Percentiles rank a stretch among this genome's conserved stretches.
These are phyloP conservation scores for Vimba vimba DNA, from an alignment of 2,113 vertebrate species.

Conservation along the genomic window DNA sequence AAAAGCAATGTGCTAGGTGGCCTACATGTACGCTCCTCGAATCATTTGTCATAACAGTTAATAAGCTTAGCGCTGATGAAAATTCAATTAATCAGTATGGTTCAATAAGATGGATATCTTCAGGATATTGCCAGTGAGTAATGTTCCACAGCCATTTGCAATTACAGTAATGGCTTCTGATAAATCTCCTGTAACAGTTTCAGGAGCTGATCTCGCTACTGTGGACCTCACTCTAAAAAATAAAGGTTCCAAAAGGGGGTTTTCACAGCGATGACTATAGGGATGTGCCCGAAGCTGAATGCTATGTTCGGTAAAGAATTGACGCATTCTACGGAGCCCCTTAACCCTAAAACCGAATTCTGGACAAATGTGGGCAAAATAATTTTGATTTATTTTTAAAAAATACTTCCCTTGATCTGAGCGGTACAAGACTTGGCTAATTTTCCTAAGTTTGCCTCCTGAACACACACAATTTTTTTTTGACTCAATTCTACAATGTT, in stretches of 20 bases:
- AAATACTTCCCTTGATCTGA: too few relatives aligned
- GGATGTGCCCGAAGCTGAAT: too few relatives aligned
- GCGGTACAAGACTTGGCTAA: too few relatives aligned
- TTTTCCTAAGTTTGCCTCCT: too few relatives aligned
- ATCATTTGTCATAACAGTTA: constrained; percentile 55
- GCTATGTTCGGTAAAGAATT: too few relatives aligned
- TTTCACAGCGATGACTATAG: not conserved
- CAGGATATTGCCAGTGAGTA: constrained; percentile 60
- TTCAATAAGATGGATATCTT: constrained; percentile 56
- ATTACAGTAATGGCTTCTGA: constrained; percentile 61
- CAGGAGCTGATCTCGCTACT: not conserved
- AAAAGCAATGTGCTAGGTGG: constrained; percentile 10
- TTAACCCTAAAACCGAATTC: too few relatives aligned
- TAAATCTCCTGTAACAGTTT: constrained; percentile 50
- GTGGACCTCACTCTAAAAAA: not conserved
- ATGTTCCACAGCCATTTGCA: constrained; percentile 54
- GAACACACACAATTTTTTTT: too few relatives aligned
- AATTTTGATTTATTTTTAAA: too few relatives aligned
- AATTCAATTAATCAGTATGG: constrained; percentile 57
- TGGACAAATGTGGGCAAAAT: too few relatives aligned
- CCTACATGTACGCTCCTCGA: constrained; percentile 22
- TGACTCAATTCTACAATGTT: too few relatives aligned
- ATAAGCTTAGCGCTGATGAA: constrained; percentile 56
- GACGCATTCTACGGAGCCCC: too few relatives aligned
- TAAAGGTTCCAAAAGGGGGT: not conserved